Percentiles rank a stretch among this genome's conserved stretches.
Evolutionary conservation across 2,113 vertebrate species (phyloP).

Genomic region (Morphnarchus princeps): DNA sequence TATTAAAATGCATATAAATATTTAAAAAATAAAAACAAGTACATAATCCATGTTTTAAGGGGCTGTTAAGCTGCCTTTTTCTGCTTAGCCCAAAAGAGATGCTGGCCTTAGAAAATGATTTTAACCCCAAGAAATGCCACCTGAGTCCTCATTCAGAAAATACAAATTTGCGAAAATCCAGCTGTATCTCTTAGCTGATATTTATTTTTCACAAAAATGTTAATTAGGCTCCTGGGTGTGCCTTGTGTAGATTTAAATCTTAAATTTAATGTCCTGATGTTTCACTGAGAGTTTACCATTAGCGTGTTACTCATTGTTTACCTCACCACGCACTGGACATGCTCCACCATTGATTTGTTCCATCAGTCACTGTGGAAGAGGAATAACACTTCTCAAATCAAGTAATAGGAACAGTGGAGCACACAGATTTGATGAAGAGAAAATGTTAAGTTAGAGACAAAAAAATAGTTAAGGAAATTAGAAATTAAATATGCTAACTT

Average conservation of each 20-base stretch:
- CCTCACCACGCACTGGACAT: neutral
- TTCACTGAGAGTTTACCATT: neutral
- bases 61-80: neutral
- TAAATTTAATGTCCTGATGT: neutral
- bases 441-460: neutral
- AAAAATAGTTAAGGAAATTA: neutral
- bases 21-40: neutral
- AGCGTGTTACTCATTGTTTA: neutral
- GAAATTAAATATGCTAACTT: neutral
- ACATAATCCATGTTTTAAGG: neutral
- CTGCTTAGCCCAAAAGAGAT: neutral
- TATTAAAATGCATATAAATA: neutral
- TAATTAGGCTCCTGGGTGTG: neutral
- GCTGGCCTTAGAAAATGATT: neutral
- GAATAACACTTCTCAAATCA: neutral
- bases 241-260: neutral
- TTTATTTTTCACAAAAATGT: neutral
- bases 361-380: neutral
- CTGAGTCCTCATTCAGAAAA: neutral
- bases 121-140: neutral
- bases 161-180: neutral
- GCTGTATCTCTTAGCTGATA: neutral
- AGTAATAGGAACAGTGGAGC: neutral
- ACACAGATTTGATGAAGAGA: neutral
- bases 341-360: neutral